Evolutionary conservation across 2,797 vertebrate genomes (phyloP).

Genomic region (Hoplostethus atlanticus): DNA sequence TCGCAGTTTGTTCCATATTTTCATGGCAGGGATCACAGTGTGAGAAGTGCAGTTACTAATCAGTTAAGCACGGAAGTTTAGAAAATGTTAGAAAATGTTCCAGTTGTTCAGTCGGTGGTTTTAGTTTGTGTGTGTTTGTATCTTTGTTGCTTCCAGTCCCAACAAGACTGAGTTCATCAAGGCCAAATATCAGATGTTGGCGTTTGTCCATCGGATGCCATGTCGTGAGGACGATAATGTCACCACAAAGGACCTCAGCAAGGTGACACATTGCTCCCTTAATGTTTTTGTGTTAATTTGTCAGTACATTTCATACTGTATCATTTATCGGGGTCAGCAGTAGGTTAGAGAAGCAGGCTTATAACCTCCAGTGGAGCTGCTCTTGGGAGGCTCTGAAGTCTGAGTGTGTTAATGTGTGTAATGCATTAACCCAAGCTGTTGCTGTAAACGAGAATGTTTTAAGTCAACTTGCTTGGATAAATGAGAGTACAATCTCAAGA

Average conservation of each 20-base stretch:
- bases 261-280: slow-evolving; percentile 83
- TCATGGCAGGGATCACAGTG: too few relatives aligned
- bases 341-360: background rate
- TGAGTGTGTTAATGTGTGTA: background rate
- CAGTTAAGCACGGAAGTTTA: too few relatives aligned
- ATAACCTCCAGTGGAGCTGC: background rate
- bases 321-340: background rate
- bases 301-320: background rate
- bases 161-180: slow-evolving; percentile 99
- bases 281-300: background rate
- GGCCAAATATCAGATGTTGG: slow-evolving; percentile 98
- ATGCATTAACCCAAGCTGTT: background rate
- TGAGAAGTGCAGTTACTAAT: too few relatives aligned
- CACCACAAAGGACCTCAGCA: slow-evolving; percentile 97
- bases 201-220: slow-evolving; percentile 95
- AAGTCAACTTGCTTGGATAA: background rate
- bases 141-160: slow-evolving; percentile 83
- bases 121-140: background rate
- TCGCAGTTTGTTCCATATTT: too few relatives aligned
- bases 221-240: slow-evolving; percentile 97
- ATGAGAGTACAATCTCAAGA: background rate
- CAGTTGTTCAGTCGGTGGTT: too few relatives aligned
- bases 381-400: background rate
- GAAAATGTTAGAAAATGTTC: too few relatives aligned
- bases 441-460: background rate